phyloP scores from a whole-genome alignment of 2,113 vertebrate species.

The Stomatorhinus ivindoensis region DNA sequence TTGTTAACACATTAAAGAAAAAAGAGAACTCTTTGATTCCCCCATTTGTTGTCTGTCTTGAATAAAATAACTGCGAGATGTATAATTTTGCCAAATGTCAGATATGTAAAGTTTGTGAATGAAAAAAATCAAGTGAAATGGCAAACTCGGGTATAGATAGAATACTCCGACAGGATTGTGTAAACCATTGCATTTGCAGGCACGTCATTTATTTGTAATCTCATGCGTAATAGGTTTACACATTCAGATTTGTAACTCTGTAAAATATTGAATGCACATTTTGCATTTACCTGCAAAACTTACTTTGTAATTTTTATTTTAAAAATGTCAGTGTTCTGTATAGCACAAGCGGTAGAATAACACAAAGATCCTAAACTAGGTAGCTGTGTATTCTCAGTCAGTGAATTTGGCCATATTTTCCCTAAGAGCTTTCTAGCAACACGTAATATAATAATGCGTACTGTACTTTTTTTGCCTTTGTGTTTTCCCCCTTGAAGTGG shows the following conservation, averaged over 20 bases:
- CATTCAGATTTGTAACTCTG: neutral
- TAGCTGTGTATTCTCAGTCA: neutral
- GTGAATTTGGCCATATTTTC: neutral
- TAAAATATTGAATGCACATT: neutral
- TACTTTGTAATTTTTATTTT: neutral
- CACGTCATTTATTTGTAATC: neutral
- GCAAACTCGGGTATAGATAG: neutral
- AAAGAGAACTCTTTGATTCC: neutral
- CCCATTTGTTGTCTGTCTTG: neutral
- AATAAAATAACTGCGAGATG: neutral
- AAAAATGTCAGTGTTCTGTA: neutral
- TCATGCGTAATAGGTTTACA: neutral
- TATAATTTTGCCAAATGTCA: neutral
- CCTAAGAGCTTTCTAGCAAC: neutral
- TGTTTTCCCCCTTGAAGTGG: neutral
- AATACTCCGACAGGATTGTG: neutral
- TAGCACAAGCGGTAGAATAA: neutral
- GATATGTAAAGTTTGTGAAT: neutral
- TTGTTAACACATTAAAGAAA: neutral
- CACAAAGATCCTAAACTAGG: neutral
- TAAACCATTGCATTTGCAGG: neutral
- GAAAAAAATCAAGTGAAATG: neutral
- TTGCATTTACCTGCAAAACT: neutral
- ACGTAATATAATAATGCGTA: neutral
- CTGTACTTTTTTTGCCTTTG: neutral